Conservation (phyloP, 2,797 vertebrate species). For the Enteromius thamalakanensis region DNA sequence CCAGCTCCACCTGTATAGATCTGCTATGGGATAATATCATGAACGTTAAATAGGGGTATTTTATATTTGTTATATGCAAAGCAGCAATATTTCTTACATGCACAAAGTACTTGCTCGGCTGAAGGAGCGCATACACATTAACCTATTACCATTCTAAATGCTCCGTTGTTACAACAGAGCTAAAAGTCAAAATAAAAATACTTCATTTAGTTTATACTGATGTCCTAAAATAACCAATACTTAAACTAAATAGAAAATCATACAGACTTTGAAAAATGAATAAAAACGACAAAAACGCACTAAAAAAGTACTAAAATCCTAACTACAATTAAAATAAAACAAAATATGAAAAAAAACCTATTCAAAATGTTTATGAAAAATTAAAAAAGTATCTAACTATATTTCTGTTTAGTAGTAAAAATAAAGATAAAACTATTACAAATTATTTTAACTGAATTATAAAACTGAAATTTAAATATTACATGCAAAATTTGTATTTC, state of each 20-base stretch:
- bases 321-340: not conserved
- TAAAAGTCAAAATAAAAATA: not conserved
- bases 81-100: no score
- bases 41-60: no score
- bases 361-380: not conserved
- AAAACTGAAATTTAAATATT: not conserved
- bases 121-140: not conserved
- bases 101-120: no score
- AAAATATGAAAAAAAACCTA: not conserved
- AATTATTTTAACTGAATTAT: not conserved
- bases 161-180: not conserved
- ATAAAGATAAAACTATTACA: not conserved
- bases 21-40: not conserved
- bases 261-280: not conserved
- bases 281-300: not conserved
- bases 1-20: not conserved
- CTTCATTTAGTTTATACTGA: not conserved
- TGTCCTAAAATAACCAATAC: not conserved
- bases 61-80: no score
- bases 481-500: not conserved
- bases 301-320: not conserved
- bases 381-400: not conserved
- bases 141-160: not conserved
- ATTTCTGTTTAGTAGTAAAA: not conserved
- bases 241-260: not conserved